phyloP scores from a whole-genome alignment of 2,113 vertebrate genomes.

The Cranoglanis bouderius region DNA sequence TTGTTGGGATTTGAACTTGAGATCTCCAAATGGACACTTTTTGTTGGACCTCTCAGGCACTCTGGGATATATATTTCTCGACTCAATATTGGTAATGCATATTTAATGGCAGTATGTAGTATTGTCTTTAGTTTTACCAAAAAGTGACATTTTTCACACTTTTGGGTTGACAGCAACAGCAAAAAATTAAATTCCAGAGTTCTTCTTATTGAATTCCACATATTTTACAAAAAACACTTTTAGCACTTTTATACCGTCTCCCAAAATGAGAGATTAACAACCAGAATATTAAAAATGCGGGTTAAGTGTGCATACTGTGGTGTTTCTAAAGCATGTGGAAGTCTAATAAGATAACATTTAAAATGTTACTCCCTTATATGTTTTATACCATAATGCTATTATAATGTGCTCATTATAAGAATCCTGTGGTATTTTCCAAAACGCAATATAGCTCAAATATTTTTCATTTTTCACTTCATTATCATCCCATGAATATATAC shows the following conservation, averaged over 20 bases:
- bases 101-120: background rate
- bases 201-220: too few relatives aligned
- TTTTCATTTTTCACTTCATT: background rate
- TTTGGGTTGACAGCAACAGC: background rate
- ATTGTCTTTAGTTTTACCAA: background rate
- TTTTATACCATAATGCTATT: background rate
- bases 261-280: background rate
- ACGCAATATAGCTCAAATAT: background rate
- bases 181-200: too few relatives aligned
- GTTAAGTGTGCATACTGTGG: background rate
- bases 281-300: background rate
- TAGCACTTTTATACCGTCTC: background rate
- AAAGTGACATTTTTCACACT: too few relatives aligned
- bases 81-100: background rate
- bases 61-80: background rate
- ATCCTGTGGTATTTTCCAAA: background rate
- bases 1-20: background rate
- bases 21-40: background rate
- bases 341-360: background rate
- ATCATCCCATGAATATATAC: background rate
- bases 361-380: background rate
- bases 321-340: background rate
- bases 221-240: too few relatives aligned
- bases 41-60: background rate
- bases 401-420: background rate